These are phyloP conservation scores for Diachrysia chrysitis DNA, from an alignment of 2,888 invertebrate species.

Conservation along the genomic window DNA sequence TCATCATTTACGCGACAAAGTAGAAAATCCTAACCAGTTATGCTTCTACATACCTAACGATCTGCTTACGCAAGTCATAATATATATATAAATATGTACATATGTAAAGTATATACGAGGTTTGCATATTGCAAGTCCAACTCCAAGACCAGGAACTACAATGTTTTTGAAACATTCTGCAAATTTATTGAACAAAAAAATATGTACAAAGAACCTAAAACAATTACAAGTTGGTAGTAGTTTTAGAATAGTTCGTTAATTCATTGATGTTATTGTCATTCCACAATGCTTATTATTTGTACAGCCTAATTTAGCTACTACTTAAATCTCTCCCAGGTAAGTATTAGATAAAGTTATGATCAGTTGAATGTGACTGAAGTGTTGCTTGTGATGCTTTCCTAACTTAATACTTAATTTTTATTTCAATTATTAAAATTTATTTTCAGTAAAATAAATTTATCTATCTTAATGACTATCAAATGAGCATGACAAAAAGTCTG, in stretches of 20 bases:
- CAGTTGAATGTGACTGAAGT: neutral
- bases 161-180: neutral
- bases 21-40: neutral
- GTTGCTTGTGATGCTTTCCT: neutral
- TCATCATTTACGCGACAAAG: neutral
- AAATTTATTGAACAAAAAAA: neutral
- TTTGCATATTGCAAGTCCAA: neutral
- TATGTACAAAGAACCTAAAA: neutral
- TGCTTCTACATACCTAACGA: conserved; percentile 1
- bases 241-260: neutral
- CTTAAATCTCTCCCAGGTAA: neutral
- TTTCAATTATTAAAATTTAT: no score
- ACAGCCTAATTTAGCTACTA: neutral
- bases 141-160: neutral
- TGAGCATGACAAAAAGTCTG: no score
- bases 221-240: neutral
- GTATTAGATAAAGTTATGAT: neutral
- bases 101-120: neutral
- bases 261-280: neutral
- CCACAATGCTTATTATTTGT: neutral
- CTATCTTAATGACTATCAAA: no score
- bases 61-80: neutral
- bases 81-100: neutral
- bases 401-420: neutral
- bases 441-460: no score